Evolutionary conservation across 53 echinoderm and acorn worm species (phyloP), one percentile per base, ranked within the genome.

Genomic region (Apostichopus leukothele): DNA sequence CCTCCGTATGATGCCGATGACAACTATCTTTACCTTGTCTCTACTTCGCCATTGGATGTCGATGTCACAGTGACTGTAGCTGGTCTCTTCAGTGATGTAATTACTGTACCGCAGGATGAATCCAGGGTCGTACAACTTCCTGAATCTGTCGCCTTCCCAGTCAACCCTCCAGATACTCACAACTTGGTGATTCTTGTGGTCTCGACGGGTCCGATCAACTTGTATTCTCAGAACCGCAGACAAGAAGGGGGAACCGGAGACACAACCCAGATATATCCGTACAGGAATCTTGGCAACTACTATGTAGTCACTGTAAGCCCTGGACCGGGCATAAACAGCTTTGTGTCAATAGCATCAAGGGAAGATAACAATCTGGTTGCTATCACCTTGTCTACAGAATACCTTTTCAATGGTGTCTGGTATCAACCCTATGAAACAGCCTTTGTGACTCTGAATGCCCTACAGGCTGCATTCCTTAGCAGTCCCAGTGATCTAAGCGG

Each of bases 221-320:
- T 85, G 5, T 85, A 85, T 60, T 85, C 85, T 6, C 85, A 85
- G 16, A 85, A 85, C 50, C 88, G 88, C 51, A 73, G 88, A 19
- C 27, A 7, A 0, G 55, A 11, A 11, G 88, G 88, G 6, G 88
- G 55, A 8, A 87, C 75, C 4, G 74, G 74, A 23, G 88, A 87
- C 5, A 22, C 74, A 5, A 53, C 88, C 4, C 74, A 55, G n/a
- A 74, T 87, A 3, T 87, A 75, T 16, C 88, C 88, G 5, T 74
- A 51, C 51, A 74, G 88, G 26, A 87, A 87, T 50, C 75, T 87
- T 16, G 88, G 88, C 9, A 87, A 87, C 75, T 87, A 75, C 88
- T 87, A 87, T 75, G 3, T 75, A 13, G 75, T 87, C 1, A 75
- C 88, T 9, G 67, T 60, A 4, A 63, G 50, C 10, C 61, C 63